Evolutionary conservation across 2,113 vertebrate genomes (phyloP), one percentile per base, ranked within the genome.

Genomic region (Lucifuga dentata): DNA sequence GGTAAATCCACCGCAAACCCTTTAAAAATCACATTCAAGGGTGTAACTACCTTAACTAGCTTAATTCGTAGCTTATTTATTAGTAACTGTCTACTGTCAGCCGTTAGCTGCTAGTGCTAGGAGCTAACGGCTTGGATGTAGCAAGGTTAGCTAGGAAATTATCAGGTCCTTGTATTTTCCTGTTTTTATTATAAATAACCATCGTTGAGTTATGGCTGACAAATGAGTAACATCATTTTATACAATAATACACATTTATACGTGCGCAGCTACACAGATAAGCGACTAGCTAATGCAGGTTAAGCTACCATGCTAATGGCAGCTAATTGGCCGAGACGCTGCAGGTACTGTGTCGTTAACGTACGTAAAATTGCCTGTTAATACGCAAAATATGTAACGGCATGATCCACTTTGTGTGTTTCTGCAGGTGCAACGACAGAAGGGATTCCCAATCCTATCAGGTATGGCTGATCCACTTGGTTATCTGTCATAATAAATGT

Each of bases 361-460:
- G 9, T 8, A 3, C 45, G 2, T n/a, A 56, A 40, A 69, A 40
- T 1, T 3, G 8, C 19, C 5, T 1, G 2, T 50, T 4, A 2
- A 41, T 17, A 2, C 43, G 2, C 6, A 2, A 35, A 53, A 9
- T 24, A 5, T 5, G 2, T 45, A 0, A 45, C 7, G 12, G 0
- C 24, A 36, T 12, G 0, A 1, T 29, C 10, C 39, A 2, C 56
- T 44, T 35, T 70, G 0, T 78, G 44, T 65, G 60, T 86, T 50
- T 91, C 81, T 88, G 36, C 88, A 98, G 97, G 96, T 96, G 96
- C 93, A 97, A 94, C 94, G 96, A 98, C 89, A 95, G 96, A 95
- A 97, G 95, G 95, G 96, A 98, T 94, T 94, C 95, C 49, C 96
- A 98, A 92, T 94, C 96, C 93, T 97, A 95, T 93, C 97, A 97